These are phyloP conservation scores for Eristalis arbustorum DNA, from an alignment of 2,888 invertebrate genomes.

Conservation along the genomic window DNA sequence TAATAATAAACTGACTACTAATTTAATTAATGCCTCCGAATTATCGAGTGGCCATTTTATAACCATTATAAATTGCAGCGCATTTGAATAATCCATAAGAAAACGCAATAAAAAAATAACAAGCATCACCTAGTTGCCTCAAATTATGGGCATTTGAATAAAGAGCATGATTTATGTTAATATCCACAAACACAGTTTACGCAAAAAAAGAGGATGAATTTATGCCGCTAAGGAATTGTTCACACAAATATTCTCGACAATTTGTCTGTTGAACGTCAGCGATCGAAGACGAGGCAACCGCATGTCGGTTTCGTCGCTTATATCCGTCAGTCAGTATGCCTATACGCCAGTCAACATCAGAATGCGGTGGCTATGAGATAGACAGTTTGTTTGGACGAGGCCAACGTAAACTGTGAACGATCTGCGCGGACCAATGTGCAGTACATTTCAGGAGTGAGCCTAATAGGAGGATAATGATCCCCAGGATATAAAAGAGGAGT, in stretches of 20 bases:
- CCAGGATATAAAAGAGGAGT: slow-evolving; percentile 71
- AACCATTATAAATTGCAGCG: too few relatives aligned
- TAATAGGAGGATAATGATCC: slow-evolving; percentile 69
- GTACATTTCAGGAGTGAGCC: slow-evolving; percentile 58
- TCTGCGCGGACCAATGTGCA: neutral
- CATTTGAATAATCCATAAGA: too few relatives aligned
- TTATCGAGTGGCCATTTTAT: too few relatives aligned
- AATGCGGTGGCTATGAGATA: slow-evolving; percentile 60
- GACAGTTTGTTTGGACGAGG: slow-evolving; percentile 28
- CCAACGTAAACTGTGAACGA: slow-evolving; percentile 12
- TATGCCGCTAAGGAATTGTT: slow-evolving; percentile 56
- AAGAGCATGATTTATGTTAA: slow-evolving; percentile 78
- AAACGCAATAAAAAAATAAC: slow-evolving; percentile 55
- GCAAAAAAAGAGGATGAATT: slow-evolving; percentile 18
- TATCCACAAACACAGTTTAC: slow-evolving; percentile 36
- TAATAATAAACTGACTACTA: too few relatives aligned
- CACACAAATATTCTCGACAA: slow-evolving; percentile 28
- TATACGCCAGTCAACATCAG: slow-evolving; percentile 58
- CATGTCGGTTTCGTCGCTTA: slow-evolving; percentile 9
- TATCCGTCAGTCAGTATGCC: slow-evolving; percentile 51
- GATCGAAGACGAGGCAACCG: slow-evolving; percentile 8
- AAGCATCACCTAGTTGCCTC: slow-evolving; percentile 71
- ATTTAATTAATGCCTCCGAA: too few relatives aligned
- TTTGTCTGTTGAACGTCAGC: slow-evolving; percentile 44
- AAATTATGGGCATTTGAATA: slow-evolving; percentile 80